phyloP scores from a whole-genome alignment of 1,140 invertebrate genomes.

The Sitobion miscanthi region DNA sequence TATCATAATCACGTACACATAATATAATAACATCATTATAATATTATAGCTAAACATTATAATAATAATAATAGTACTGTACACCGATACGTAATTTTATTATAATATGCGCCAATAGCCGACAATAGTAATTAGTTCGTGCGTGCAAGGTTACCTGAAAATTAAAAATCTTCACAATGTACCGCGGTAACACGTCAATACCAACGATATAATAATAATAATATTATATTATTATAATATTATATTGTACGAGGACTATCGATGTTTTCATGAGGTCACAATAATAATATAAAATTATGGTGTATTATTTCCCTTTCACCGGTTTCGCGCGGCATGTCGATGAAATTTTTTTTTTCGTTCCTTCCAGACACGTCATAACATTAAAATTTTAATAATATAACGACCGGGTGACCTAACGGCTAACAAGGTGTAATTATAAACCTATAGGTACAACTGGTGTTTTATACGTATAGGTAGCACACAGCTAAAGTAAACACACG shows the following conservation, averaged over 20 bases:
- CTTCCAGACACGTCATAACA: neutral
- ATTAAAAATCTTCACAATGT: neutral
- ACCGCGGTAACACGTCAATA: neutral
- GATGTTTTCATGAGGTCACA: neutral
- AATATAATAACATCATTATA: neutral
- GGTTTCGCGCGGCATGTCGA: neutral
- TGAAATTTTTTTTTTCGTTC: neutral
- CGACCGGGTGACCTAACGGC: neutral
- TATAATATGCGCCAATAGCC: neutral
- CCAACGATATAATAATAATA: neutral
- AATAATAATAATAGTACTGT: neutral
- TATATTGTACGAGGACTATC: neutral
- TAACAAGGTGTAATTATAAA: neutral
- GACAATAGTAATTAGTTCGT: neutral
- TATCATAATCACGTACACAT: neutral
- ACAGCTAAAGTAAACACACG: neutral
- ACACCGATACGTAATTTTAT: neutral
- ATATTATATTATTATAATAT: neutral
- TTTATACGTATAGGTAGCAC: neutral
- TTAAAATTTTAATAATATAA: slow-evolving; percentile 1
- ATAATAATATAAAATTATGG: too few species aligned
- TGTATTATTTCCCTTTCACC: neutral
- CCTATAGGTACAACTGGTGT: neutral
- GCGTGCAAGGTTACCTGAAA: neutral
- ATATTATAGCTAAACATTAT: neutral